Base-by-base conservation (phyloP, 2,797 vertebrate genomes). In the Peromyscus attwateri region DNA sequence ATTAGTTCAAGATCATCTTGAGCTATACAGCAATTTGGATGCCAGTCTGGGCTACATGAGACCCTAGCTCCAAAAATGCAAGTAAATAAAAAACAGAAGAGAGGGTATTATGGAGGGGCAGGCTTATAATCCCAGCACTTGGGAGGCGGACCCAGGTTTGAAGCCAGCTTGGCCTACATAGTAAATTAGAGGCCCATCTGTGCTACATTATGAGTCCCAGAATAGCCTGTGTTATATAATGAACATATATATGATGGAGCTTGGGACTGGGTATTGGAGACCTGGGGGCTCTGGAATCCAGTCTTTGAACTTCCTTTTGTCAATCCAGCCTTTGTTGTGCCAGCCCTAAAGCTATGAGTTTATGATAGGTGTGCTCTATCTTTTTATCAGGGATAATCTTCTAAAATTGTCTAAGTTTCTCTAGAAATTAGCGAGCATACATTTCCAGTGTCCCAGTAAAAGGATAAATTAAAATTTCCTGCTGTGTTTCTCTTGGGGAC, bases 391-490 rank as follows among this genome's bases (percentile, higher is more conserved):
- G 17, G 60, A 14, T 55, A 55, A 89, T 80, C 77, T 10, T 70
- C 52, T 89, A 14, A 64, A 64, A 37, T 85, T 82, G 73, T 75
- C 75, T 55, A 95, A 81, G 60, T 88, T 93, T 92, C 11, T 88
- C 92, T 96, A 31, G 14, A 95, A 90, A 90, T 82, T 87, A 55
- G 43, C 23, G 52, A 89, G 21, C 77, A 70, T 76, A 82, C 8
- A 80, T 73, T 90, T 87, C 10, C 62, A 96, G 62, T 83, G 19
- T 94, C 57, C 62, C 68, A 93, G 49, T 79, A 57, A 92, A 93
- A 76, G n/a, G 29, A 21, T 57, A 89, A 81, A 21, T 83, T 93
- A 81, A 94, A 96, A 91, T 43, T 93, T 34, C 70, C 29, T 71
- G 14, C 73, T 87, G 46, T 95, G 34, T 71, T 90, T 85, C 73